Percentiles rank a stretch among this genome's conserved stretches.
phyloP scores from a whole-genome alignment of 2,113 vertebrate species.

The Silurus meridionalis region DNA sequence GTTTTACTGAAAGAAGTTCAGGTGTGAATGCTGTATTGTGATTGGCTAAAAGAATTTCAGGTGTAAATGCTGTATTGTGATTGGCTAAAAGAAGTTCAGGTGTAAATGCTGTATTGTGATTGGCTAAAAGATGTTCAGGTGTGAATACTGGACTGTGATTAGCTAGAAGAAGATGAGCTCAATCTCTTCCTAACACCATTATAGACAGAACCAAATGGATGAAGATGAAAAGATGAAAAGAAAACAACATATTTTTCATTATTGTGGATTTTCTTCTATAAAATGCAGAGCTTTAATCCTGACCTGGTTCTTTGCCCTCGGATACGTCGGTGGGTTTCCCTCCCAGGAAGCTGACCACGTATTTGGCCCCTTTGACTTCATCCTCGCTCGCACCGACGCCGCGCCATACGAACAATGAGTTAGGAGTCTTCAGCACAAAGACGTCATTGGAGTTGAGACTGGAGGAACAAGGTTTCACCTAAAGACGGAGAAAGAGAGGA shows the following conservation, averaged over 20 bases:
- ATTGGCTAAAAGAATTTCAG: too few relatives aligned
- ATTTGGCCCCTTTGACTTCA: conserved; percentile 64
- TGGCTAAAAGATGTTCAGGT: too few relatives aligned
- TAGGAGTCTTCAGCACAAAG: conserved; percentile 71
- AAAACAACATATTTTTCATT: not conserved
- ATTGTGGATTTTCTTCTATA: not conserved
- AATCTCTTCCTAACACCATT: not conserved
- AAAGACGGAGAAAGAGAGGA: not conserved
- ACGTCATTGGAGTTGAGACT: conserved; percentile 74
- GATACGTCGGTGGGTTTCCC: conserved; percentile 56
- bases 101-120: too few relatives aligned
- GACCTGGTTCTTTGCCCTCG: conserved; percentile 72
- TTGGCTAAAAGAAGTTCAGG: too few relatives aligned
- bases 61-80: too few relatives aligned
- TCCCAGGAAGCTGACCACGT: conserved; percentile 65
- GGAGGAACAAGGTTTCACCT: conserved; percentile 68
- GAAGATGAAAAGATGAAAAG: not conserved
- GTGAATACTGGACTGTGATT: too few relatives aligned
- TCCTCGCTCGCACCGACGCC: conserved; percentile 65
- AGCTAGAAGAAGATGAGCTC: not conserved
- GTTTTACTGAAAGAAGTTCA: too few relatives aligned
- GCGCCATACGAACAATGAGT: conserved; percentile 63
- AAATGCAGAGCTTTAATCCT: conserved; percentile 31
- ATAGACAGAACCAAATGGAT: not conserved
- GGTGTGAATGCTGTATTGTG: too few relatives aligned